Base-by-base conservation (phyloP, 2,797 vertebrate species). In the Lepilemur septentrionalis region DNA sequence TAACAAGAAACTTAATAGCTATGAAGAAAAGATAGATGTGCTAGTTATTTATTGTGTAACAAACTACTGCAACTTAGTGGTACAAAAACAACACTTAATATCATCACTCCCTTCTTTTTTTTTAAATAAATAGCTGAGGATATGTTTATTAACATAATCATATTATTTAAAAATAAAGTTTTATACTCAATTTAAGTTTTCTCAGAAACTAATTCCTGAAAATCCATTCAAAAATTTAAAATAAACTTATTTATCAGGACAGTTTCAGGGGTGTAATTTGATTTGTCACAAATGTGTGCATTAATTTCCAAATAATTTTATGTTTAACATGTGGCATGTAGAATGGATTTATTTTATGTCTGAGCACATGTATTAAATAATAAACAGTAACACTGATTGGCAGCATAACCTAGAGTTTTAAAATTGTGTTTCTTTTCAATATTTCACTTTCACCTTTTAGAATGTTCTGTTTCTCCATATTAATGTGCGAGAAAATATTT, bases 121-220 rank as follows among this genome's bases (percentile, higher is more conserved):
- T 13, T 12, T 79, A 89, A 91, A 43, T 25, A 83, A 92, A 61
- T 55, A 75, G 50, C 78, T 89, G 59, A 93, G 38, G 12, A 25
- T 67, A 18, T 92, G 2, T 83, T 55, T 43, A 46, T 55, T 70
- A 80, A 69, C 41, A 41, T 78, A 43, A 48, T 84, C 41, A n/a
- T 81, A 93, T 79, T 50, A 78, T 93, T 95, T 94, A 23, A 91
- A 87, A 65, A n/a, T 65, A 75, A 93, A 90, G 23, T 84, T 61
- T 81, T 43, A 13, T 63, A 50, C 6, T 59, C 10, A 32, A 28
- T 41, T 13, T 90, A 59, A 10, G 5, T 73, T 95, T 81, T 91
- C 65, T 94, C 9, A 94, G 87, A 93, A 94, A 25, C 12, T 70
- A n/a, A 72, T 85, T 70, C 35, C 55, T 69, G 1, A 41, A 41